Conservation (phyloP, 2,888 invertebrate species). For the Drosophila dives region DNA sequence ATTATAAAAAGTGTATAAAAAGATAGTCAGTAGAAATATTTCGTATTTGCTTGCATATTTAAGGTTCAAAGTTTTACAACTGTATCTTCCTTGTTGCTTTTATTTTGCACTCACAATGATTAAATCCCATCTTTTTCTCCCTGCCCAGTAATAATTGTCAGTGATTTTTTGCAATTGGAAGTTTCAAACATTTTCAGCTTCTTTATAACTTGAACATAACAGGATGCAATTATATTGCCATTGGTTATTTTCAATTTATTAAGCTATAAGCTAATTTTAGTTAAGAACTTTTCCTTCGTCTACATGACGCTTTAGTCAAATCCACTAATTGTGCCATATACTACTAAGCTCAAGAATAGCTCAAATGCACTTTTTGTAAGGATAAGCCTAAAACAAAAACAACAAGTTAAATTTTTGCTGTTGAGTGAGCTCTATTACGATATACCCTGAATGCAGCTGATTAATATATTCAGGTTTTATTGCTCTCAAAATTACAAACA, state of each 20-base stretch:
- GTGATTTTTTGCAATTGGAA: constrained; percentile 31
- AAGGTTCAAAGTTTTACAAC: background rate
- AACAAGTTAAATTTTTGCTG: background rate
- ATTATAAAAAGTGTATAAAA: background rate
- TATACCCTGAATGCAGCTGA: background rate
- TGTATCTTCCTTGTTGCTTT: background rate
- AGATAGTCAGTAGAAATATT: background rate
- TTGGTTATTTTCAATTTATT: constrained; percentile 39
- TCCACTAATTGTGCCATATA: constrained; percentile 20
- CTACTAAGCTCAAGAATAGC: constrained; percentile 15
- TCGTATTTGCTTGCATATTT: background rate
- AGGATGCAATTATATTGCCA: constrained; percentile 30
- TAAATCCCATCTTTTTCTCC: background rate
- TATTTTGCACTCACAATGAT: background rate
- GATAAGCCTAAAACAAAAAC: background rate
- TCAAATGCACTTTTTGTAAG: constrained; percentile 54
- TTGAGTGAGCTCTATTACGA: background rate
- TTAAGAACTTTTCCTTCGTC: constrained; percentile 32
- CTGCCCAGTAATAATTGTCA: constrained; percentile 44
- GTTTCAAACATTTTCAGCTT: constrained; percentile 9
- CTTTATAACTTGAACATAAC: constrained; percentile 13
- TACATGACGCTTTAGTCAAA: constrained; percentile 41
- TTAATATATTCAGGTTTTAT: background rate
- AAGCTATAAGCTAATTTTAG: constrained; percentile 59
- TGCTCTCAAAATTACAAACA: background rate